Evolutionary conservation across 2,888 invertebrate genomes (phyloP).

Genomic region (Lasius platythorax): DNA sequence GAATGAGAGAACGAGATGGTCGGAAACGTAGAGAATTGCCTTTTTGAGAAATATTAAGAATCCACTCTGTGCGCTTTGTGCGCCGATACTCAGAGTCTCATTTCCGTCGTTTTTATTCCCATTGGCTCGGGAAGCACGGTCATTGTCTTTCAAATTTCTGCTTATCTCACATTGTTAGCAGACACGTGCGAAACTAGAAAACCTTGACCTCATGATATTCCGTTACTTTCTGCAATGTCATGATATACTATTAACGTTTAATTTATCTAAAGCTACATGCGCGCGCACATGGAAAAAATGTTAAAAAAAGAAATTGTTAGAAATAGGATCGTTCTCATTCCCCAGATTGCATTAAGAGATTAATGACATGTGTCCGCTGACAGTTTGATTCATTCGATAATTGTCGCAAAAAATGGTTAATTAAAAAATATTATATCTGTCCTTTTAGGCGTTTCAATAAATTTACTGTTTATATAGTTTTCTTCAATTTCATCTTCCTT

Average conservation of each 20-base stretch:
- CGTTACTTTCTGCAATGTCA: conserved; percentile 37
- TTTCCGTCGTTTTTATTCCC: conserved; percentile 43
- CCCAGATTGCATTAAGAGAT: conserved; percentile 9
- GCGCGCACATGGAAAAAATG: background rate
- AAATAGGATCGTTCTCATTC: background rate
- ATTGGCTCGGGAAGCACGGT: background rate
- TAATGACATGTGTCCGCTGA: conserved; percentile 22
- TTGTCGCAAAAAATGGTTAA: background rate
- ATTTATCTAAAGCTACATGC: background rate
- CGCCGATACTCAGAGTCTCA: conserved; percentile 16
- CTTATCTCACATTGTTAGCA: conserved; percentile 1
- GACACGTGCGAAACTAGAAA: conserved; percentile 24
- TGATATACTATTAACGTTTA: background rate
- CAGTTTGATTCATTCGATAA: conserved; percentile 19
- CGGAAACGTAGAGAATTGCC: conserved; percentile 37
- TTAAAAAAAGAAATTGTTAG: conserved; percentile 12
- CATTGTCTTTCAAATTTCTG: conserved; percentile 30
- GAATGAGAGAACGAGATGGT: conserved; percentile 30
- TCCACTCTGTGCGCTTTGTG: background rate
- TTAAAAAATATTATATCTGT: no score
- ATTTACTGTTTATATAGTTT: no score
- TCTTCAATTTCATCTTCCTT: no score
- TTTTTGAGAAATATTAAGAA: conserved; percentile 35
- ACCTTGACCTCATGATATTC: conserved; percentile 15
- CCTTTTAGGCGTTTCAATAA: no score